These are phyloP conservation scores for Mamestra configurata DNA, from an alignment of 1,140 invertebrate species.

Conservation along the genomic window DNA sequence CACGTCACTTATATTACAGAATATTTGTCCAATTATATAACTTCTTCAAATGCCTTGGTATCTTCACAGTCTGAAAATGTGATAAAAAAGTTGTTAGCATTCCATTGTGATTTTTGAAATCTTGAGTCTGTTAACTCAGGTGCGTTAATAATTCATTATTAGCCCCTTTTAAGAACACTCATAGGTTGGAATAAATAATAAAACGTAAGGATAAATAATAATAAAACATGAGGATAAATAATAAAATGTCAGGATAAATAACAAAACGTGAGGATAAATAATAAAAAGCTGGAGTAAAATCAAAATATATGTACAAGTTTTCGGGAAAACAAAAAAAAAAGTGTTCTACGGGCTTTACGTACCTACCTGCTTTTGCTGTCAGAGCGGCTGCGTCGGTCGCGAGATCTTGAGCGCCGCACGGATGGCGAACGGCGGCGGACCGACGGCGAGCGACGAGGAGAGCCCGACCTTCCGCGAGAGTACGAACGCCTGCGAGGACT, in stretches of 20 bases:
- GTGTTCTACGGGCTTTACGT: neutral
- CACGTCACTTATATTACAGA: slow-evolving; percentile 47
- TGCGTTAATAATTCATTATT: neutral
- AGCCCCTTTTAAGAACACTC: neutral
- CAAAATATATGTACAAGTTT: too few species aligned
- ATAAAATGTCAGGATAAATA: neutral
- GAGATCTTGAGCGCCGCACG: slow-evolving; percentile 76
- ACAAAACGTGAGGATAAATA: neutral
- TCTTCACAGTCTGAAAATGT: slow-evolving; percentile 10
- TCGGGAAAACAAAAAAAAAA: neutral
- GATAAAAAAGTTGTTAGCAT: neutral
- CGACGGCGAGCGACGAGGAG: slow-evolving; percentile 80
- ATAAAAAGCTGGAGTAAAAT: too few species aligned
- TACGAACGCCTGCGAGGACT: slow-evolving; percentile 81
- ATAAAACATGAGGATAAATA: neutral
- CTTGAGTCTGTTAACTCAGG: too few species aligned
- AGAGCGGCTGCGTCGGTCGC: slow-evolving; percentile 81
- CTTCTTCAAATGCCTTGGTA: neutral
- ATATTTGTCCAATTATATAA: slow-evolving; percentile 44
- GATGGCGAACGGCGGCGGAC: slow-evolving; percentile 81
- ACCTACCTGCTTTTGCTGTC: slow-evolving; percentile 83
- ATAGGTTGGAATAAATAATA: neutral
- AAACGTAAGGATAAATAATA: neutral
- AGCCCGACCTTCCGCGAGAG: slow-evolving; percentile 79
- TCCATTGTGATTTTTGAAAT: neutral